phyloP scores from a whole-genome alignment of 2,113 vertebrate genomes.

The Neodon shergylaensis region DNA sequence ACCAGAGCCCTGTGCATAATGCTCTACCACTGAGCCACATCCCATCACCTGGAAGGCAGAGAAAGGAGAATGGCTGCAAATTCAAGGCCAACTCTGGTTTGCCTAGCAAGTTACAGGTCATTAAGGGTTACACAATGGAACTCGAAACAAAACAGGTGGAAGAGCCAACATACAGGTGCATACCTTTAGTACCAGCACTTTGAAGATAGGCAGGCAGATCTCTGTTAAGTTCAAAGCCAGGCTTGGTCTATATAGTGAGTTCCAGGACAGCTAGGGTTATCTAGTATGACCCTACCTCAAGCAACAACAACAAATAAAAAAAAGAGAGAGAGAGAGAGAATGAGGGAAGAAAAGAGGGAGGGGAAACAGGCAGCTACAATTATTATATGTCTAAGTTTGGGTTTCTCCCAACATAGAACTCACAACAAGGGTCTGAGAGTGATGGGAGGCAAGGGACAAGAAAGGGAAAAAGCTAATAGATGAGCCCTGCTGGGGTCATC shows the following conservation, averaged over 20 bases:
- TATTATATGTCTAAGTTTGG: neutral
- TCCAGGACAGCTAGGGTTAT: too few relatives aligned
- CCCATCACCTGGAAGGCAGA: neutral
- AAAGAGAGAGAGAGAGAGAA: too few relatives aligned
- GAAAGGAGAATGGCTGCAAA: neutral
- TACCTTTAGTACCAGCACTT: rapidly evolving
- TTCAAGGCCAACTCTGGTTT: neutral
- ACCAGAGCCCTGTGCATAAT: neutral
- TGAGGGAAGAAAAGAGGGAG: neutral
- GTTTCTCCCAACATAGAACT: neutral
- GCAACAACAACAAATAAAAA: too few relatives aligned
- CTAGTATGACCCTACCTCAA: too few relatives aligned
- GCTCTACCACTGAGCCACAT: neutral
- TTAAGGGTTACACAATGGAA: neutral
- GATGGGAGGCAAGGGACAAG: neutral
- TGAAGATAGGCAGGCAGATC: too few relatives aligned
- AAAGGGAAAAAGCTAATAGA: neutral
- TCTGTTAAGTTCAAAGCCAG: too few relatives aligned
- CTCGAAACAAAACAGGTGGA: neutral
- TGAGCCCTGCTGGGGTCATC: neutral
- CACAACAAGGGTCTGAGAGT: neutral
- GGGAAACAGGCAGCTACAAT: neutral
- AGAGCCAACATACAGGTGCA: neutral
- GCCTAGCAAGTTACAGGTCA: neutral
- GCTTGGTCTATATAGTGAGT: too few relatives aligned